phyloP scores from a whole-genome alignment of 2,888 invertebrate species.

The Eupsilia transversa region DNA sequence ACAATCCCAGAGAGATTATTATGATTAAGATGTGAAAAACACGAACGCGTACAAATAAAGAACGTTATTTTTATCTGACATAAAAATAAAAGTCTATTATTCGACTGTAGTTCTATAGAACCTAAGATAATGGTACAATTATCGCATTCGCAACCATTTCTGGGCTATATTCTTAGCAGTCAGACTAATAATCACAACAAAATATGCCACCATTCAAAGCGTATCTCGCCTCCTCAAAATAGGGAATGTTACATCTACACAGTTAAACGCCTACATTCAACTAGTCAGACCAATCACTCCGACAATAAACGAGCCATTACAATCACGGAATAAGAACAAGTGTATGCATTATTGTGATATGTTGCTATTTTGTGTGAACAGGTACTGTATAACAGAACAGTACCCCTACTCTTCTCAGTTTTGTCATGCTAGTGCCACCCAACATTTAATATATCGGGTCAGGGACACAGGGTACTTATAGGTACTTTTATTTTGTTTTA shows the following conservation, averaged over 20 bases:
- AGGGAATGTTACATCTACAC: conserved; percentile 44
- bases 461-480: not conserved
- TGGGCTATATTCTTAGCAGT: not conserved
- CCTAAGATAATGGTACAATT: not conserved
- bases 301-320: conserved; percentile 42
- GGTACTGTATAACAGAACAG: no score
- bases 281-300: conserved; percentile 61
- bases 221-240: conserved; percentile 23
- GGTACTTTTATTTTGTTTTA: not conserved
- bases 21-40: conserved; percentile 20
- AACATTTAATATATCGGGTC: no score
- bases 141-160: not conserved
- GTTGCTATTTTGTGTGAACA: conserved; percentile 11
- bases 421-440: no score
- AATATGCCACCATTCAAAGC: not conserved
- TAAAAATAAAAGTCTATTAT: not conserved
- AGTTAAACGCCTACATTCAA: conserved; percentile 53
- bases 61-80: not conserved
- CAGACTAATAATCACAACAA: not conserved
- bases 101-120: not conserved
- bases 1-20: not conserved
- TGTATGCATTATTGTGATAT: conserved; percentile 35
- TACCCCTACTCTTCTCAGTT: no score
- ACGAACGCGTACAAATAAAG: conserved; percentile 11
- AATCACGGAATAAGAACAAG: conserved; percentile 50